Percentiles rank a stretch among this genome's conserved stretches.
phyloP scores from a whole-genome alignment of 2,113 vertebrate species.

The Antechinus stuartii region DNA sequence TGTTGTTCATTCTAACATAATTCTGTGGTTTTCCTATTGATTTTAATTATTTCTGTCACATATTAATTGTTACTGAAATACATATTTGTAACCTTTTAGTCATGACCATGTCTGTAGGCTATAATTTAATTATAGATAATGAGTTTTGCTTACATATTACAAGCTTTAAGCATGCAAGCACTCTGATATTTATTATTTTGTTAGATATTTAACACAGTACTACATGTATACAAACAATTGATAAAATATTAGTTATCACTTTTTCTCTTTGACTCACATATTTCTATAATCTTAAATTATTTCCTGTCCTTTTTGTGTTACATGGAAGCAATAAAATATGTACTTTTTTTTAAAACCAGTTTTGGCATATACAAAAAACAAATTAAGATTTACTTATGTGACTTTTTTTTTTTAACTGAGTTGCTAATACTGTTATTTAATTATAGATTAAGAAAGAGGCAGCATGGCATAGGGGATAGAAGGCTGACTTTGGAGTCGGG shows the following conservation, averaged over 20 bases:
- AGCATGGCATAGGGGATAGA: neutral
- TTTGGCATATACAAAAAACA: neutral
- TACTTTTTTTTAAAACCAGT: neutral
- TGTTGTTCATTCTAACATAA: neutral
- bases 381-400: neutral
- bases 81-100: neutral
- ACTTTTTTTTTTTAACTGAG: neutral
- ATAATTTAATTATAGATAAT: neutral
- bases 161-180: neutral
- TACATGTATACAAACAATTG: neutral
- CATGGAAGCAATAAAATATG: neutral
- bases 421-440: neutral
- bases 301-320: neutral
- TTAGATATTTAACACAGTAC: neutral
- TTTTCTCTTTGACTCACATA: neutral
- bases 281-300: neutral
- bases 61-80: neutral
- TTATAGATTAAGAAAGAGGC: neutral
- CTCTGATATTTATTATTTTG: neutral
- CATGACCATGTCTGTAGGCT: neutral
- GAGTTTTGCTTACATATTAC: neutral
- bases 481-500: neutral
- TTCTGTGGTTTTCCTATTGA: neutral
- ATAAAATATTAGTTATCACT: neutral
- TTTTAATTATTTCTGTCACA: neutral